Conservation (phyloP, 2,113 vertebrate species). For the Craseonycteris thonglongyai region DNA sequence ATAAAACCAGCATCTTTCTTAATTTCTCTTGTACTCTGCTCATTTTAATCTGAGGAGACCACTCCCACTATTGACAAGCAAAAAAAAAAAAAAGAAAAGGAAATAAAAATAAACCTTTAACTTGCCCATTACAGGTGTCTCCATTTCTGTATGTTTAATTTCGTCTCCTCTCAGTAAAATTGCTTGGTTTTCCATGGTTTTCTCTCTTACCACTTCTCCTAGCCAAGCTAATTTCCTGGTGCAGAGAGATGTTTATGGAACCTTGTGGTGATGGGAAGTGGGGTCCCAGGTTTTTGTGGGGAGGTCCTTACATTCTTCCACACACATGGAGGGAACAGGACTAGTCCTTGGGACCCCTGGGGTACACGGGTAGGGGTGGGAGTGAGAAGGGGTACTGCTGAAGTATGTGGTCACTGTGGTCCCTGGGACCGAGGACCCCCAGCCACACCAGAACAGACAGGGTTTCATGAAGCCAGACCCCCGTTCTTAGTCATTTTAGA, state of each 20-base stretch:
- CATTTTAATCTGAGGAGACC: neutral
- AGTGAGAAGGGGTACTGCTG: neutral
- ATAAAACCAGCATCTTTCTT: neutral
- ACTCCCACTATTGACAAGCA: neutral
- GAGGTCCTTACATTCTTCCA: neutral
- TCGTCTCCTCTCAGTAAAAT: neutral
- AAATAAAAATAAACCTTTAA: neutral
- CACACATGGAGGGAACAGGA: neutral
- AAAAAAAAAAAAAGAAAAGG: neutral
- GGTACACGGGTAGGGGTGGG: rapidly evolving
- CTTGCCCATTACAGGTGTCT: neutral
- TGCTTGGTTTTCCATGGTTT: neutral
- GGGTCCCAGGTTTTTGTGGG: neutral
- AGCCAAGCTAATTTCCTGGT: neutral
- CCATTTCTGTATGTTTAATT: neutral
- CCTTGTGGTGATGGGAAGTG: neutral
- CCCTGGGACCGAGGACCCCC: neutral
- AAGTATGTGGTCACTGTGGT: neutral
- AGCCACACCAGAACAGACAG: neutral
- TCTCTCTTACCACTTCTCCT: neutral
- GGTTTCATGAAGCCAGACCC: neutral
- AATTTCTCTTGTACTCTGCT: neutral
- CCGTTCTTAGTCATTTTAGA: neutral
- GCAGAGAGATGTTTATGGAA: neutral
- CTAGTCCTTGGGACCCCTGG: neutral